Base-by-base conservation (phyloP, 2,113 vertebrate species). In the Columba livia region DNA sequence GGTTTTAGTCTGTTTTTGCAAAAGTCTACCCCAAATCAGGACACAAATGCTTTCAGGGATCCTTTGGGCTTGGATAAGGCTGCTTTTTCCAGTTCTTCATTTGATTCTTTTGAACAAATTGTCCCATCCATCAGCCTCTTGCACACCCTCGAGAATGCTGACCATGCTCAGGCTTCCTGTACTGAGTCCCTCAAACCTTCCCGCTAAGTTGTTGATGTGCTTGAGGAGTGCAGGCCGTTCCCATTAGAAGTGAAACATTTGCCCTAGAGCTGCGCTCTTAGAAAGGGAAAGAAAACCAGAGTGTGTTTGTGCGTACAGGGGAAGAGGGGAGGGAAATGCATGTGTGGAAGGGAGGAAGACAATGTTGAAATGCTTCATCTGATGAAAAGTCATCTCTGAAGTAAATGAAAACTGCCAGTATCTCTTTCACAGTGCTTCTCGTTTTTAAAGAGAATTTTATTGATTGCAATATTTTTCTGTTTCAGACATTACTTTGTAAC, bases 241-340 rank as follows among this genome's bases (percentile, higher is more conserved):
- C 71, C 3, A 2, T 14, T 13, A 72, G 61, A 60, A 69, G 5
- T 5, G 26, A 92, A 88, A 28, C 9, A n/a, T 11, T 65, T 54
- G 34, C 38, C 51, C 29, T 9, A 58, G 42, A 58, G 34, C 28
- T 3, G 2, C 5, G 3, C 2, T 5, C 51, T 10, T 20, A 1
- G 54, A 69, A n/a, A 12, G 56, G 12, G n/a, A 29, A 19, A 56
- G 28, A 23, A 88, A 79, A n/a, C 9, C 40, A 28, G 40, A 23
- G 10, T 18, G 29, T 20, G 14, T 44, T 44, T 32, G 65, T 38
- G 17, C 15, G 24, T 20, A 19, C 18, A 40, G 34, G 19, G 29
- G 34, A 48, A 75, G 14, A 40, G 40, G 40, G n/a, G 23, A 47
- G 15, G 26, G 18, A 85, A 85, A 56, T 19, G 12, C 25, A 10